phyloP scores from a whole-genome alignment of 30 jellyfish, hydroid and myxozoan genomes.

The Mastigias papua region DNA sequence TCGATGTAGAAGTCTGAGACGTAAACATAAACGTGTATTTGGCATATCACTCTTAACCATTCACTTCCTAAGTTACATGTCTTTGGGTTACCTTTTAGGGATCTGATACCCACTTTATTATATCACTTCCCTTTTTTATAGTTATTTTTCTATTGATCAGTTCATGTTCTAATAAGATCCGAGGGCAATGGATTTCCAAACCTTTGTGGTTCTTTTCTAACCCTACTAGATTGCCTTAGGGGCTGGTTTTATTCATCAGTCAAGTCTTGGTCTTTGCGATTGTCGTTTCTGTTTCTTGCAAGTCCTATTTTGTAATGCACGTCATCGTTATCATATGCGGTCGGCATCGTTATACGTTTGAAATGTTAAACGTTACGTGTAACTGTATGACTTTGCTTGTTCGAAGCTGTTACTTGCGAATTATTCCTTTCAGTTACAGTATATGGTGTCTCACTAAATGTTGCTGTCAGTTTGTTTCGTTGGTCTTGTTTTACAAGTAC shows the following conservation, averaged over 20 bases:
- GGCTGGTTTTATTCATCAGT: constrained; percentile 37
- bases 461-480: constrained; percentile 28
- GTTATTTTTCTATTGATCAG: too few relatives aligned
- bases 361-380: constrained; percentile 1
- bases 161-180: too few relatives aligned
- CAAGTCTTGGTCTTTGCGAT: background rate
- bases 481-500: constrained; percentile 30
- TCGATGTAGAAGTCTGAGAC: too few relatives aligned
- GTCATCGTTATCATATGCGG: background rate
- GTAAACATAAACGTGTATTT: too few relatives aligned
- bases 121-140: background rate
- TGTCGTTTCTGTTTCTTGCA: constrained; percentile 23
- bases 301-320: background rate
- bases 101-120: background rate
- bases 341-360: background rate
- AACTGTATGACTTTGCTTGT: background rate
- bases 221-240: too few relatives aligned
- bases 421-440: constrained; percentile 5
- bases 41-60: too few relatives aligned
- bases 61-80: background rate
- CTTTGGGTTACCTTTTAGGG: background rate
- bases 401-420: background rate
- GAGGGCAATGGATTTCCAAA: background rate
- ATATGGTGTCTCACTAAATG: background rate
- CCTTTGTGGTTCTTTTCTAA: background rate